Conservation (phyloP, 2,113 vertebrate species). For the Peucedramus taeniatus region DNA sequence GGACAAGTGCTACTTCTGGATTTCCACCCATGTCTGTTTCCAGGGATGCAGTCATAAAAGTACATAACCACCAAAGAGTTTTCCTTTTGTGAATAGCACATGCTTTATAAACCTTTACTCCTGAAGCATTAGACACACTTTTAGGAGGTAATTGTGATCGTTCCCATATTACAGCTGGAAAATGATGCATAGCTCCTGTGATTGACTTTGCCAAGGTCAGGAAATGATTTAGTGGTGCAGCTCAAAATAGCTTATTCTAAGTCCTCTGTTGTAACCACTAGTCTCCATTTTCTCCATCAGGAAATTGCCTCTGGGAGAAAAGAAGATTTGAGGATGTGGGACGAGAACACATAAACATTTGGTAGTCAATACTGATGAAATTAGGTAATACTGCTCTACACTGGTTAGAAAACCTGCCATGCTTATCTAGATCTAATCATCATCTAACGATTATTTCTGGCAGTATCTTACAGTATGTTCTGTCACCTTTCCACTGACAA, state of each 20-base stretch:
- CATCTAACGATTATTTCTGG: background rate
- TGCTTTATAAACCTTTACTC: background rate
- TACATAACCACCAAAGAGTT: background rate
- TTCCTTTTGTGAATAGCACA: background rate
- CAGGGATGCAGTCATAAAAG: background rate
- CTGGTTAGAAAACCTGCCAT: background rate
- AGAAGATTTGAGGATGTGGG: background rate
- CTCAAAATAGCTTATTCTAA: constrained; percentile 23
- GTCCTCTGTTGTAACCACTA: background rate
- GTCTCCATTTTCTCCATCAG: background rate
- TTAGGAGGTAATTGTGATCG: background rate
- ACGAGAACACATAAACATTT: background rate
- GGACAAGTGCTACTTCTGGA: background rate
- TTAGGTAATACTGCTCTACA: background rate
- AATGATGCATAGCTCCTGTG: constrained; percentile 11
- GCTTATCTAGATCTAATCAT: background rate
- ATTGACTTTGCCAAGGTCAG: constrained; percentile 47
- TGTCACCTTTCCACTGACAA: constrained; percentile 8
- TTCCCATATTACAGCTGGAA: constrained; percentile 19
- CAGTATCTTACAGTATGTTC: background rate
- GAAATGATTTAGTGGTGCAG: background rate
- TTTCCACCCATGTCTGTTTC: background rate
- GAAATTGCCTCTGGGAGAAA: background rate
- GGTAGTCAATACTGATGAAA: constrained; percentile 7
- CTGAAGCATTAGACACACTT: background rate